Evolutionary conservation across 53 echinoderm and acorn worm genomes (phyloP), one percentile per base, ranked within the genome.

Genomic region (Echinometra lucunter): DNA sequence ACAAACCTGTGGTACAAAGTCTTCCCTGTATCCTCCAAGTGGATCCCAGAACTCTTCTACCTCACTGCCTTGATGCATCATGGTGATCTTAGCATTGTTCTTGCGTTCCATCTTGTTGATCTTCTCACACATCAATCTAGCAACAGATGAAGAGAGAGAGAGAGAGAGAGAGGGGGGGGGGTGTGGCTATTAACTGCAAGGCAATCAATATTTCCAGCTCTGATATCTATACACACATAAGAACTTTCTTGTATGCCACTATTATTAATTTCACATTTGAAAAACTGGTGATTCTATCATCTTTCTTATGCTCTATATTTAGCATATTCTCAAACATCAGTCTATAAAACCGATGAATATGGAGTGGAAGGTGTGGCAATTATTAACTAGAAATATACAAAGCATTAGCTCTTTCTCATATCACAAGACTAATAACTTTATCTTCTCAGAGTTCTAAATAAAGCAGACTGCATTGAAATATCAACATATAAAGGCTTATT

Each of bases 261-360:
- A 9, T 47, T 47, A 47, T 47, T 6, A 47, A 4, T 47, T 6
- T 47, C 49, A 47, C 49, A 47, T 47, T 47, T 47, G 5, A 11
- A 53, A 96, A 99, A 96, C 99, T 96, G 55, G 80, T 88, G 90
- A 99, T 99, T 66, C 93, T 94, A 9, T 98, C 96, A 40, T 97
- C 92, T 93, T 99, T 99, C 96, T 99, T 99, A 3, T 98, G 92
- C 78, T 99, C 99, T 97, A 97, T 98, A 91, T 99, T 99, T 91
- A 96, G 98, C 53, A 99, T 99, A 95, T 99, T 99, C 95, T 99
- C 99, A 12, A 95, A 94, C 95, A 99, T 95, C 75, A 99, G 89
- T 66, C 99, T 99, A 92, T 13, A 74, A 4, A 69, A 5, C 1
- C 10, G 23, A 28, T n/a, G 30, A n/a, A 49, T 45, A 47, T 1